A percentile compares a stretch with the other conserved stretches of the same genome.
These are phyloP conservation scores for Apus apus DNA, from an alignment of 2,113 vertebrate species.

Conservation along the genomic window DNA sequence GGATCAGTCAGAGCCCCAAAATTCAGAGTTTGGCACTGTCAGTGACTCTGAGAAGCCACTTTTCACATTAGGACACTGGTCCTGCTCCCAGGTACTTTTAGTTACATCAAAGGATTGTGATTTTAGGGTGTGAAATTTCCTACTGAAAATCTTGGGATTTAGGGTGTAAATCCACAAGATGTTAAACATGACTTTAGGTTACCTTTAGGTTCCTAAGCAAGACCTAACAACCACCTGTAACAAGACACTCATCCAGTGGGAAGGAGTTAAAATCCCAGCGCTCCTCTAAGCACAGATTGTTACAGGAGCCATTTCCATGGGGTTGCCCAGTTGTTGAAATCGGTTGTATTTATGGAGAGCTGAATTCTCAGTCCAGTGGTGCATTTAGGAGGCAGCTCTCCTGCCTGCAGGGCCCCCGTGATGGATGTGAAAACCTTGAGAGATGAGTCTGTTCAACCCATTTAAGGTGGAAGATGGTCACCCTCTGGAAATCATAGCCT, in stretches of 20 bases:
- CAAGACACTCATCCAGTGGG: not conserved
- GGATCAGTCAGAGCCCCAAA: not conserved
- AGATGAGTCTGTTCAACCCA: not conserved
- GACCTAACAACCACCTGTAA: not conserved
- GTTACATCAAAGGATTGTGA: not conserved
- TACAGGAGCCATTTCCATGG: not conserved
- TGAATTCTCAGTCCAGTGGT: not conserved
- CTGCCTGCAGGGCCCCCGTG: not conserved
- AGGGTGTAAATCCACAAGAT: not conserved
- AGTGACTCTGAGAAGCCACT: not conserved
- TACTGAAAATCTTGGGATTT: not conserved
- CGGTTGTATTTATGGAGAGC: not conserved
- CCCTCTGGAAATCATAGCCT: constrained; percentile 7
- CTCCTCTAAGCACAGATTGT: not conserved
- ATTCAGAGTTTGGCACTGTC: not conserved
- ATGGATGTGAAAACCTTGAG: not conserved
- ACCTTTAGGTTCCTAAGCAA: not conserved
- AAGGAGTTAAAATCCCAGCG: not conserved
- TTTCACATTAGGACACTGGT: not conserved
- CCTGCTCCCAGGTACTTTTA: not conserved
- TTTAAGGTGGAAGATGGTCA: not conserved
- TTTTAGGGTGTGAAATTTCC: not conserved
- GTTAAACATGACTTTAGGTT: not conserved
- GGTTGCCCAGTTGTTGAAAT: not conserved
- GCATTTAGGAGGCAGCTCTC: not conserved